Base-by-base conservation (phyloP, 2,797 vertebrate species). In the Ataeniobius toweri region DNA sequence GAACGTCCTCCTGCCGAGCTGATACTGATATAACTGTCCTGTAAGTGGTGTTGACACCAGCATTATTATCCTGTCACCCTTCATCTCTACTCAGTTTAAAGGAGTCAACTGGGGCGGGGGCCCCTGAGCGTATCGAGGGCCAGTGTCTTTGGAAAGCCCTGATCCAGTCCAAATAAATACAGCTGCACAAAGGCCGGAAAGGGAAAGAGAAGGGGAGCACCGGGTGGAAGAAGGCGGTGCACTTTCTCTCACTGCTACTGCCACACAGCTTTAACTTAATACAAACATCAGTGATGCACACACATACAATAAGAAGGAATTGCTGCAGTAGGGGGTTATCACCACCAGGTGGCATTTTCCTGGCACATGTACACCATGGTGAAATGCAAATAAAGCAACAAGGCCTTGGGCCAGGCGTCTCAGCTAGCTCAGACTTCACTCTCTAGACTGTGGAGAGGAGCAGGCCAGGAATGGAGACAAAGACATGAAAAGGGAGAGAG, bases 21-120 rank as follows among this genome's bases (percentile, higher is more conserved):
- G 92, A 93, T 93, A 94, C 86, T 94, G 93, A 94, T 94, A 93
- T 93, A 93, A 94, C 92, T 93, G 90, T 93, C 90, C 89, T 87
- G 92, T 94, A 94, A 94, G 91, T 93, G 92, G 93, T 93, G 94
- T 93, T 94, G 94, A 94, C 93, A 93, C 89, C 93, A 68, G 89
- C 90, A 93, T 94, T 92, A 94, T 94, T 92, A 94, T 90, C 91
- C 92, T 93, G 94, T 93, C 93, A 94, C 91, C 92, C 90, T 93
- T 85, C 93, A 93, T 94, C 90, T 92, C 89, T 81, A 89, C 92
- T 92, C 85, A 90, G 90, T 85, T 89, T 91, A 89, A 93, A 92
- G 87, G 89, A 91, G 88, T 92, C 90, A 90, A 89, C 87, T 2
- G 78, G 88, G 83, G 65, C 0, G 73, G 86, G 89, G 89, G 83